Conservation (phyloP, 2,888 invertebrate genomes). For the Drosophila eohydei region DNA sequence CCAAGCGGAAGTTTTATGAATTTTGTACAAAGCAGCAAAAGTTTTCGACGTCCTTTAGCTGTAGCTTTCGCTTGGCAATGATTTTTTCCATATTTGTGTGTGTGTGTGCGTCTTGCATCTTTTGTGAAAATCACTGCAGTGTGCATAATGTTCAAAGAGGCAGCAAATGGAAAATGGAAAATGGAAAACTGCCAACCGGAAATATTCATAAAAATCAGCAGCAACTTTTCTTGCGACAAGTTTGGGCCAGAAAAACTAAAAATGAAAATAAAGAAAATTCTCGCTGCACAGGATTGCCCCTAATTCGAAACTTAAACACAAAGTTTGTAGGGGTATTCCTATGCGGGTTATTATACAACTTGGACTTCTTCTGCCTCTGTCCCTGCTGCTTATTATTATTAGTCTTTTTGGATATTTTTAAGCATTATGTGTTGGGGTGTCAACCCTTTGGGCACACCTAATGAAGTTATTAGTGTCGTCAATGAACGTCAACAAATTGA, state of each 20-base stretch:
- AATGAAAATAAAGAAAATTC: not conserved
- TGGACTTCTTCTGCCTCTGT: not conserved
- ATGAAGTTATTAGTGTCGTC: conserved; percentile 76
- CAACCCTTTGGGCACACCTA: conserved; percentile 59
- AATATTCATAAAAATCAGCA: conserved; percentile 64
- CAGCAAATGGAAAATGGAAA: conserved; percentile 31
- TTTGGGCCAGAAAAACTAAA: conserved; percentile 1
- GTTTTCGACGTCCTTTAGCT: conserved; percentile 58
- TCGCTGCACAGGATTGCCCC: conserved; percentile 31
- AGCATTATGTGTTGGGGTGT: conserved; percentile 11
- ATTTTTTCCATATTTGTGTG: conserved; percentile 18
- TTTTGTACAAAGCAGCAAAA: conserved; percentile 75
- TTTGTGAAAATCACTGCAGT: conserved; percentile 78
- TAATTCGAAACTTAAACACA: conserved; percentile 18
- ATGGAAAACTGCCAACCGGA: conserved; percentile 42
- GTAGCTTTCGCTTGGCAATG: conserved; percentile 26
- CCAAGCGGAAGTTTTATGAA: conserved; percentile 81
- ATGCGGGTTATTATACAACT: conserved; percentile 46
- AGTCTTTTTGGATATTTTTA: conserved; percentile 5
- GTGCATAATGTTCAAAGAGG: conserved; percentile 67
- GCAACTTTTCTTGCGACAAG: conserved; percentile 41
- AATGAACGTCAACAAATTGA: conserved; percentile 79
- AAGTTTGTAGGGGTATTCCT: conserved; percentile 22
- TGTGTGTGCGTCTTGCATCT: conserved; percentile 56
- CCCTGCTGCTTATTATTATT: not conserved